Evolutionary conservation across 2,888 invertebrate genomes (phyloP).

Genomic region (Nephrotoma flavescens): DNA sequence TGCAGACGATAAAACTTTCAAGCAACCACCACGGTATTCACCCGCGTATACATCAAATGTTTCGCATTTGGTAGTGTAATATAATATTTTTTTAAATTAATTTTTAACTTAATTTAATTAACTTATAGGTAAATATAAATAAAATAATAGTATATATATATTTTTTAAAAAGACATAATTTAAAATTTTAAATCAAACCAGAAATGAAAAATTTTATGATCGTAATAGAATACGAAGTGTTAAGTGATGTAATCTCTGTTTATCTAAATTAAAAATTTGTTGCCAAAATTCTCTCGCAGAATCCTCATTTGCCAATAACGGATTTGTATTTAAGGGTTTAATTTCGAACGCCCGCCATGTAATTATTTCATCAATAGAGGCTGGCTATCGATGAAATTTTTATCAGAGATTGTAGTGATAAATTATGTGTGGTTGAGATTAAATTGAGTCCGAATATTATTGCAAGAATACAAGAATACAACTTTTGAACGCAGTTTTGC

Average conservation of each 20-base stretch:
- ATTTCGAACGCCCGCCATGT: background rate
- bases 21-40: constrained; percentile 52
- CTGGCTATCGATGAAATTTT: background rate
- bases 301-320: background rate
- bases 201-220: background rate
- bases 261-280: background rate
- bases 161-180: background rate
- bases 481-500: too few relatives aligned
- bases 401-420: background rate
- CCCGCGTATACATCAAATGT: constrained; percentile 68
- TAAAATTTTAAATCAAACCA: background rate
- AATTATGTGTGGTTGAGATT: background rate
- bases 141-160: background rate
- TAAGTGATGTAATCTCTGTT: background rate
- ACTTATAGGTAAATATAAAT: background rate
- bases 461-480: too few relatives aligned
- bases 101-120: constrained; percentile 1
- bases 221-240: background rate
- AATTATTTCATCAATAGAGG: constrained; percentile 5
- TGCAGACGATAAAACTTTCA: constrained; percentile 30
- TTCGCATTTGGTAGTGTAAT: constrained; percentile 61
- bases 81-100: constrained; percentile 9
- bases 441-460: too few relatives aligned
- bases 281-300: background rate
- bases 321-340: background rate